A percentile compares a stretch with the other conserved stretches of the same genome.
Evolutionary conservation across 2,888 invertebrate species (phyloP).

Genomic region (Julus scanicus): DNA sequence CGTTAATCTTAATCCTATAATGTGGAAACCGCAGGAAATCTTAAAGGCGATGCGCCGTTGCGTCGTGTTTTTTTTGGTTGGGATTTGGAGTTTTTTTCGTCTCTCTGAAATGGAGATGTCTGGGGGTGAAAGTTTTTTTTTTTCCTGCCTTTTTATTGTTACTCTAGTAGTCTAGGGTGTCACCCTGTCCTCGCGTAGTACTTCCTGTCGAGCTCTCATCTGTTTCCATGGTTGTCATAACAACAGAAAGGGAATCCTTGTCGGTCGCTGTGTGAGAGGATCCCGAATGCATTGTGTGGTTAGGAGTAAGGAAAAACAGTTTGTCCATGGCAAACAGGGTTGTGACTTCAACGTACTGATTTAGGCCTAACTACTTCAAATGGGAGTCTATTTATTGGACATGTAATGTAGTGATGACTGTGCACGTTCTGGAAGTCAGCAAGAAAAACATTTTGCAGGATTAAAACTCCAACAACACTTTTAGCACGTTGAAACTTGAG

Average conservation of each 20-base stretch:
- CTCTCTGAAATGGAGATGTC: not conserved
- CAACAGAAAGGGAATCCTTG: slow-evolving; percentile 5
- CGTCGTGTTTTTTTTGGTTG: not conserved
- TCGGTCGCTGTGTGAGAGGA: not conserved
- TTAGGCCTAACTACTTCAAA: not conserved
- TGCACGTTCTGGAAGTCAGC: not conserved
- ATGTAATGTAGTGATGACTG: not conserved
- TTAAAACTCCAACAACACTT: no score
- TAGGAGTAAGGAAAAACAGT: not conserved
- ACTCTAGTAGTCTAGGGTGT: not conserved
- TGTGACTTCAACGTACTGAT: not conserved
- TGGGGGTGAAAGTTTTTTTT: not conserved
- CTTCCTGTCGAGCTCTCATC: not conserved
- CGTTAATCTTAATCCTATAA: slow-evolving; percentile 18
- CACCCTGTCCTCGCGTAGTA: not conserved
- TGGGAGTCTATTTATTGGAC: not conserved
- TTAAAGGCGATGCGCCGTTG: not conserved
- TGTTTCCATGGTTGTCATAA: not conserved
- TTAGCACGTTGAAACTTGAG: no score
- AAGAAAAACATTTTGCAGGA: not conserved
- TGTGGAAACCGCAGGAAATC: slow-evolving; percentile 28
- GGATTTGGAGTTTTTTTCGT: not conserved
- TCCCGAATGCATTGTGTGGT: not conserved
- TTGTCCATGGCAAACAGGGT: not conserved
- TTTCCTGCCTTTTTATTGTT: not conserved